Evolutionary conservation across 2,797 vertebrate species (phyloP).

Genomic region (Gadopsis marmoratus): DNA sequence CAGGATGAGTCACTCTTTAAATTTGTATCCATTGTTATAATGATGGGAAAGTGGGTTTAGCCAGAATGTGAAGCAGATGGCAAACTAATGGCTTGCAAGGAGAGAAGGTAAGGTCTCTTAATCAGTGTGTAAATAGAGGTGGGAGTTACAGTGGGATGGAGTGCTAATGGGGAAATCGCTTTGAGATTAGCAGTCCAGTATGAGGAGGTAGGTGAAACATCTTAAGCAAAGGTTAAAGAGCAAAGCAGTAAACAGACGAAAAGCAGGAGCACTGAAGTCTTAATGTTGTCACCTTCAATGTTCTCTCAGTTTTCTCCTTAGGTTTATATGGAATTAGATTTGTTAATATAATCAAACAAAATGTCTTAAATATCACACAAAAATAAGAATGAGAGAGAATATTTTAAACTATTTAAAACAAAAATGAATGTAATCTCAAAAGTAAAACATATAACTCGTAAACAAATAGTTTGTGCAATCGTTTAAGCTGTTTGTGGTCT

Average conservation of each 20-base stretch:
- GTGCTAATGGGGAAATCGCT: slow-evolving; percentile 69
- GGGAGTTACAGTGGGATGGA: slow-evolving; percentile 52
- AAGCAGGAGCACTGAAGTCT: slow-evolving; percentile 13
- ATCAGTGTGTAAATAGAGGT: slow-evolving; percentile 69
- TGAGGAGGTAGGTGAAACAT: slow-evolving; percentile 53
- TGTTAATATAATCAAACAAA: too few relatives aligned
- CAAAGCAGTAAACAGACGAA: slow-evolving; percentile 18
- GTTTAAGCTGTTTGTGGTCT: too few relatives aligned
- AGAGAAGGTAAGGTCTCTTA: slow-evolving; percentile 64
- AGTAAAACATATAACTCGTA: too few relatives aligned
- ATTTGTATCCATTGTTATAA: slow-evolving; percentile 59
- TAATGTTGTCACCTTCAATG: slow-evolving; percentile 2
- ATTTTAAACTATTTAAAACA: too few relatives aligned
- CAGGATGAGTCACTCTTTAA: slow-evolving; percentile 49
- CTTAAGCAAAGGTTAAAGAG: slow-evolving; percentile 60
- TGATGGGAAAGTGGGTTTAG: slow-evolving; percentile 52
- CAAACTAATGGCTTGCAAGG: slow-evolving; percentile 51
- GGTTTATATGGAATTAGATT: too few relatives aligned
- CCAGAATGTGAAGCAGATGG: slow-evolving; percentile 68
- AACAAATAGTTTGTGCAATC: too few relatives aligned
- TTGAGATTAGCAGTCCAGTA: slow-evolving; percentile 52
- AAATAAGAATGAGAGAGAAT: too few relatives aligned
- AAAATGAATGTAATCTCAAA: too few relatives aligned
- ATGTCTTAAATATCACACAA: too few relatives aligned
- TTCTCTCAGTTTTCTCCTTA: neutral